Percentiles rank a stretch among this genome's conserved stretches.
phyloP scores from a whole-genome alignment of 2,888 invertebrate genomes.

The Napeogenes sylphis region DNA sequence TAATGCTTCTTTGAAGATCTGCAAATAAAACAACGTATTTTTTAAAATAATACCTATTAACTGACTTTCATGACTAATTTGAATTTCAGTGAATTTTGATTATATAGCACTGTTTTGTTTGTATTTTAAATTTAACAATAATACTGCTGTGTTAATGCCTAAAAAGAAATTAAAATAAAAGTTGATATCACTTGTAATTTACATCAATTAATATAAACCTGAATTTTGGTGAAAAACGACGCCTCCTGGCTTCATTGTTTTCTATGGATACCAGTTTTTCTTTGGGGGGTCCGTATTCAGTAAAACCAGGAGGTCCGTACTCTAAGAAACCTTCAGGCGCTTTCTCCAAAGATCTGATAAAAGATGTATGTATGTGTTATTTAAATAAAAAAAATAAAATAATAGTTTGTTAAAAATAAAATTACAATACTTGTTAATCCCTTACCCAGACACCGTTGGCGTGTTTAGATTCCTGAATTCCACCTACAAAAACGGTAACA shows the following conservation, averaged over 20 bases:
- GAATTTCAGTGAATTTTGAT: no score
- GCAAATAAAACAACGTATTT: slow-evolving; percentile 15
- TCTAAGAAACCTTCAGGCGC: slow-evolving; percentile 65
- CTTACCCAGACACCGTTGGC: slow-evolving; percentile 47
- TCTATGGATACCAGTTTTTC: slow-evolving; percentile 43
- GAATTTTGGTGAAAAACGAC: slow-evolving; percentile 67
- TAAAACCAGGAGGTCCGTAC: slow-evolving; percentile 70
- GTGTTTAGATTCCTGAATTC: slow-evolving; percentile 24
- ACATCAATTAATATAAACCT: slow-evolving; percentile 38
- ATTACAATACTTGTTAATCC: slow-evolving; percentile 3
- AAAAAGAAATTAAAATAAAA: no score
- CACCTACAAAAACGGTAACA: slow-evolving; percentile 25
- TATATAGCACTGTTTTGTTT: no score
- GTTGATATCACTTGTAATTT: no score
- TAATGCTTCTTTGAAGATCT: slow-evolving; percentile 26
- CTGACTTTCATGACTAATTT: no score
- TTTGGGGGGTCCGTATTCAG: slow-evolving; percentile 67
- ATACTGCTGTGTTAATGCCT: no score
- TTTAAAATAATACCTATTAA: neutral
- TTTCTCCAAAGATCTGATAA: slow-evolving; percentile 43
- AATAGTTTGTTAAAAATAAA: neutral
- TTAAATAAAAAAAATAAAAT: no score
- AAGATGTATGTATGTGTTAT: neutral
- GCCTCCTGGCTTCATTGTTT: slow-evolving; percentile 55
- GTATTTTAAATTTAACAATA: no score